Evolutionary conservation across 2,113 vertebrate genomes (phyloP).

Genomic region (Sigmodon hispidus): DNA sequence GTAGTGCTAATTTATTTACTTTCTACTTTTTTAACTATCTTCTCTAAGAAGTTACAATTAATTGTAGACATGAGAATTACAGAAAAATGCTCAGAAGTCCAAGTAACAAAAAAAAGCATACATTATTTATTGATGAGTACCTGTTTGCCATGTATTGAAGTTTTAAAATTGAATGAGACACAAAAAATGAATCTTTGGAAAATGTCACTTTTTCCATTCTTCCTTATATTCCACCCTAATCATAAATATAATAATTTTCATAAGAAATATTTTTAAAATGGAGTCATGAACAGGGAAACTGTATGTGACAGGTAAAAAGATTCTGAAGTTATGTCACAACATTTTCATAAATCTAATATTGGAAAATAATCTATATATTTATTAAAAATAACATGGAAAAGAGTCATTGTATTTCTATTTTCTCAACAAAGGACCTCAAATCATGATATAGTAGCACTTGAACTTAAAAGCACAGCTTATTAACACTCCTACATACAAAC

Average conservation of each 20-base stretch:
- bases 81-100: not conserved
- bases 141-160: not conserved
- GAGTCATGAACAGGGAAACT: not conserved
- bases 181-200: not conserved
- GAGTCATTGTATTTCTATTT: not conserved
- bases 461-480: not conserved
- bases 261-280: not conserved
- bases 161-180: not conserved
- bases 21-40: not conserved
- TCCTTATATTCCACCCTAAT: not conserved
- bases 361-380: not conserved
- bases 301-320: not conserved
- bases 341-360: not conserved
- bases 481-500: not conserved
- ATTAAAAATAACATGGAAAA: not conserved
- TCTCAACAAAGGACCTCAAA: not conserved
- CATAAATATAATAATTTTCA: not conserved
- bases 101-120: not conserved
- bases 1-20: not conserved
- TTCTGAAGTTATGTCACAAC: not conserved
- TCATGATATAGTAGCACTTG: not conserved
- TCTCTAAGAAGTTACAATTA: not conserved
- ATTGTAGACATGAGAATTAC: not conserved
- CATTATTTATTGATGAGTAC: not conserved
- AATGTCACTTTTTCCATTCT: not conserved